These are phyloP conservation scores for Scophthalmus maximus DNA, from an alignment of 2,113 vertebrate species.

Conservation along the genomic window DNA sequence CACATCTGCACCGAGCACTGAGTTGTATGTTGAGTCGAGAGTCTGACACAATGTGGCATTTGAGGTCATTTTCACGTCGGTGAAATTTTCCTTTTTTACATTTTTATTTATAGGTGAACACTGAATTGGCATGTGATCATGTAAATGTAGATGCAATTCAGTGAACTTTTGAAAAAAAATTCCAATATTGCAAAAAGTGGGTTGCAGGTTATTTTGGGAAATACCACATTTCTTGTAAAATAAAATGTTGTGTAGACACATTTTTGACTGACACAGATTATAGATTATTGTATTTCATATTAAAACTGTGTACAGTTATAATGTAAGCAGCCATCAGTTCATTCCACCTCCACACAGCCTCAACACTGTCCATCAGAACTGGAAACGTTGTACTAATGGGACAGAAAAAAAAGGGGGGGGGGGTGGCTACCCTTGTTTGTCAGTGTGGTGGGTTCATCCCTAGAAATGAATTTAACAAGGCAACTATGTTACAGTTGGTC, in stretches of 20 bases:
- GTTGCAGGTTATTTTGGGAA: slow-evolving; percentile 2
- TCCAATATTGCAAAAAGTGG: not conserved
- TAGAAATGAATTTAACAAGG: slow-evolving; percentile 17
- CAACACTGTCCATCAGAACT: slow-evolving; percentile 52
- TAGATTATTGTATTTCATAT: slow-evolving; percentile 37
- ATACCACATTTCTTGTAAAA: slow-evolving; percentile 5
- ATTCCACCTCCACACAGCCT: slow-evolving; percentile 54
- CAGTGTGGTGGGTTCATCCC: not conserved
- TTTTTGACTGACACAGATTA: slow-evolving; percentile 21
- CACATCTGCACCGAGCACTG: slow-evolving; percentile 1
- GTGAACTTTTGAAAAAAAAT: not conserved
- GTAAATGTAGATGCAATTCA: not conserved
- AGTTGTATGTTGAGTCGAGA: not conserved
- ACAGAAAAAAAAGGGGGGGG: slow-evolving; percentile 24
- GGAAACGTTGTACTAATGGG: slow-evolving; percentile 39
- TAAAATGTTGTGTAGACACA: not conserved
- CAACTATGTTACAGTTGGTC: slow-evolving; percentile 10
- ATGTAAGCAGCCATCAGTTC: slow-evolving; percentile 53
- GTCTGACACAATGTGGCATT: no score
- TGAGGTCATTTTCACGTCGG: no score
- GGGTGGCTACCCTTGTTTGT: slow-evolving; percentile 8
- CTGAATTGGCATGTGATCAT: not conserved
- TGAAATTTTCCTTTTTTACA: not conserved
- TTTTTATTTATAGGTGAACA: not conserved
- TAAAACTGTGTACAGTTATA: slow-evolving; percentile 36